Percentiles rank a stretch among this genome's conserved stretches.
phyloP scores from a whole-genome alignment of 1,140 invertebrate species.

The Hylyphantes graminicola region DNA sequence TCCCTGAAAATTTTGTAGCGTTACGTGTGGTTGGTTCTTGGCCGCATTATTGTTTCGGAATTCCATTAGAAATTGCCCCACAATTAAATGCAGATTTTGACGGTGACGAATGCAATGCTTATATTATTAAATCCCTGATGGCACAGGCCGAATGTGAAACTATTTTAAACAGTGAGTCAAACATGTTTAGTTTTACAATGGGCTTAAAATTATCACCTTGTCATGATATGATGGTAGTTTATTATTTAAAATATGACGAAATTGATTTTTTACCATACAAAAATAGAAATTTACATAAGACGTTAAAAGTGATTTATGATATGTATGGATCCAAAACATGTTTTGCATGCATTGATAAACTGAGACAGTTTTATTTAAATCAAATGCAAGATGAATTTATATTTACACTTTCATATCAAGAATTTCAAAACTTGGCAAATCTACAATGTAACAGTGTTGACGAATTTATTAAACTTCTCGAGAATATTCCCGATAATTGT shows the following conservation, averaged over 20 bases:
- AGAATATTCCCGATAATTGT: too few species aligned
- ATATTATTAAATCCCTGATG: too few species aligned
- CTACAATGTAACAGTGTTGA: too few species aligned
- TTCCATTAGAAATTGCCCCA: too few species aligned
- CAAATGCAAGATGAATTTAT: not conserved
- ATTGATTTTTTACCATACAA: too few species aligned
- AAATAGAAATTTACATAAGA: not conserved
- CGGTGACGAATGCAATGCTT: too few species aligned
- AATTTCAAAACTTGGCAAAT: too few species aligned
- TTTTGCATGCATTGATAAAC: not conserved
- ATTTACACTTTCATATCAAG: not conserved
- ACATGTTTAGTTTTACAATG: slow-evolving; percentile 31
- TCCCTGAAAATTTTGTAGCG: slow-evolving; percentile 28
- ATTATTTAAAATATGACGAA: slow-evolving; percentile 16
- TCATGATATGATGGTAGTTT: slow-evolving; percentile 18
- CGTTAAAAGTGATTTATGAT: slow-evolving; percentile 15
- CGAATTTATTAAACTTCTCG: too few species aligned
- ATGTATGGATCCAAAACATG: slow-evolving; percentile 25
- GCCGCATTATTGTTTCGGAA: slow-evolving; percentile 12
- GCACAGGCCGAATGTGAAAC: too few species aligned
- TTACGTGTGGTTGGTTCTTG: slow-evolving; percentile 5
- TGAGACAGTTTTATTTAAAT: slow-evolving; percentile 11
- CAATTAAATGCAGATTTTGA: too few species aligned
- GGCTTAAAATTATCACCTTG: slow-evolving; percentile 15
- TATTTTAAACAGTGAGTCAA: too few species aligned